Conservation (phyloP, 2,113 vertebrate genomes). For the Alectura lathami region DNA sequence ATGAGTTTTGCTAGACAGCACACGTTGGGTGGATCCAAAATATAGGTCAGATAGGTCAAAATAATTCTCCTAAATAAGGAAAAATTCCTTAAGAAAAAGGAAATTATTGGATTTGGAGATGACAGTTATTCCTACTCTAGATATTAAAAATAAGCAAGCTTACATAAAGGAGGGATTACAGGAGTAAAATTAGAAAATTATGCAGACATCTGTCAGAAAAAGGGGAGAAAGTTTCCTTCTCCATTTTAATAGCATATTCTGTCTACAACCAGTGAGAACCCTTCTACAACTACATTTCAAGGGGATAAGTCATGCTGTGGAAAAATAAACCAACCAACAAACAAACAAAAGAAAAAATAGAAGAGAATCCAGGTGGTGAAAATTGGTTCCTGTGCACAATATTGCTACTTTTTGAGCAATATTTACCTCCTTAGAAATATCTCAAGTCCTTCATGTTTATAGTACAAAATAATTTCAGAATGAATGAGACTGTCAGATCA, state of each 20-base stretch:
- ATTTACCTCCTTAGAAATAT: not conserved
- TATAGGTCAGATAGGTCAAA: not conserved
- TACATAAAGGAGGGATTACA: not conserved
- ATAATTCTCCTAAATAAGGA: not conserved
- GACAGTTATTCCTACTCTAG: not conserved
- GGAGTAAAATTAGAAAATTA: not conserved
- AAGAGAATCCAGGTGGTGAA: not conserved
- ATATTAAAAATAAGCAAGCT: not conserved
- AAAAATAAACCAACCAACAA: not conserved
- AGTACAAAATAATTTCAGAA: not conserved
- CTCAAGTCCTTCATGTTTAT: not conserved
- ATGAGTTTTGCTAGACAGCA: not conserved
- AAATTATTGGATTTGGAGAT: not conserved
- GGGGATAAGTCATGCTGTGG: not conserved
- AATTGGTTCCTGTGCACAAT: not conserved
- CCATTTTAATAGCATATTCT: not conserved
- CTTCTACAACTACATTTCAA: not conserved
- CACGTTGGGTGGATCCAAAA: not conserved
- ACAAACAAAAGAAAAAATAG: not conserved
- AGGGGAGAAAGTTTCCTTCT: not conserved
- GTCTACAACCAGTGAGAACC: not conserved
- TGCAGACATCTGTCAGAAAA: not conserved
- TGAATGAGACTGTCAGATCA: not conserved
- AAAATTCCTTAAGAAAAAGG: not conserved
- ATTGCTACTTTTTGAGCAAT: not conserved